Base-by-base conservation (phyloP, 2,888 invertebrate genomes). In the Trachelus stipa region DNA sequence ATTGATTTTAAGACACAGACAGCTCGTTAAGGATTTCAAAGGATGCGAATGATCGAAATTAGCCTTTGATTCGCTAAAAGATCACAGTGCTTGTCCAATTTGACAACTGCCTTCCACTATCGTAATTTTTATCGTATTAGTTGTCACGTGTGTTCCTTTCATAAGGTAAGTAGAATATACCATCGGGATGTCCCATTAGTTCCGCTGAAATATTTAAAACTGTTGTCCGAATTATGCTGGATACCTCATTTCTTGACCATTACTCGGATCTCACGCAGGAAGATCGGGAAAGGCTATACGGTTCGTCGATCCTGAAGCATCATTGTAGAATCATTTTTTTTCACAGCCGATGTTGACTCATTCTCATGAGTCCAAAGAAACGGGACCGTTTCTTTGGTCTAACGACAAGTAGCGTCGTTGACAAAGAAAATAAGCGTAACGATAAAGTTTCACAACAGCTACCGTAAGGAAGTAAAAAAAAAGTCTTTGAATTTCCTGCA, bases 1-100 rank as follows among this genome's bases (percentile, higher is more conserved):
- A 78, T 78, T 78, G 79, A 81, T 77, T 76, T 68, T 56, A 68
- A 12, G 12, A 34, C 69, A 75, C 12, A 34, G 31, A 3, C 31
- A 34, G 34, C 31, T 31, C 31, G 71, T 34, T 31, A 12, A 23
- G 4, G 12, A 56, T 56, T 23, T 23, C 56, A 2, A 56, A 56
- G 23, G 23, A 56, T 15, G 23, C 56, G 23, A 56, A 56, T 23
- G 56, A 56, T 56, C 56, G 56, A 56, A 56, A 56, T 56, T 56
- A 56, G 23, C 9, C 9, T 56, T 56, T 11, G 56, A 23, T 56
- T 56, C 23, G 9, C 9, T 56, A 56, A 56, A 56, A 56, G 9
- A 23, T 56, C 23, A 56, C 56, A 56, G 9, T 23, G 56, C 9
- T 56, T 56, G 23, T 56, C 56, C 56, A 0, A 56, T 23, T 56